Conservation (phyloP, 2,113 vertebrate species). For the Callospermophilus lateralis region DNA sequence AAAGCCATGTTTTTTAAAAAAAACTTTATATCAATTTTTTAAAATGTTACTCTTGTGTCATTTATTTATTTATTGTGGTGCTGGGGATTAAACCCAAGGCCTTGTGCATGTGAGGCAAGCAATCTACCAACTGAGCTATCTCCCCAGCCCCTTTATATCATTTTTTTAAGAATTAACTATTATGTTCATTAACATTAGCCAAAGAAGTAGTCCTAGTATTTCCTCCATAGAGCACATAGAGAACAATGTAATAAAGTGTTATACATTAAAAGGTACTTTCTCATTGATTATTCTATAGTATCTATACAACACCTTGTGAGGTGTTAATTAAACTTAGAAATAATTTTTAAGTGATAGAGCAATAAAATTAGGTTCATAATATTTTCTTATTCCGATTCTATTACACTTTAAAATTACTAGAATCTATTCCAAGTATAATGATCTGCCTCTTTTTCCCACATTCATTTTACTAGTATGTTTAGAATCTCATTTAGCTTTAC, state of each 20-base stretch:
- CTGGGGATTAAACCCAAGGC: no score
- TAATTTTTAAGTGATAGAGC: slow-evolving; percentile 42
- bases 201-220: slow-evolving; percentile 22
- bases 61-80: no score
- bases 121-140: no score
- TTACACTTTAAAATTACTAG: neutral
- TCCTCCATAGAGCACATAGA: slow-evolving; percentile 27
- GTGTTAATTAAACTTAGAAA: slow-evolving; percentile 46
- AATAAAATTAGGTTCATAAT: slow-evolving; percentile 20
- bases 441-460: neutral
- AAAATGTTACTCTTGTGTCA: no score
- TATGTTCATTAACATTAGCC: neutral
- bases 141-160: no score
- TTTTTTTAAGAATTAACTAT: neutral
- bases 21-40: slow-evolving; percentile 3
- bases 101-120: no score
- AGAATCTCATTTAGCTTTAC: slow-evolving; percentile 14
- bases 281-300: neutral
- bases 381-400: slow-evolving; percentile 4
- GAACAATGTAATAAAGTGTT: neutral
- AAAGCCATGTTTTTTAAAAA: neutral
- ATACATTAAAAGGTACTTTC: neutral
- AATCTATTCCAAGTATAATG: neutral
- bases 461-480: neutral
- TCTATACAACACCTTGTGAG: neutral